Evolutionary conservation across 2,888 invertebrate species (phyloP), one percentile per base, ranked within the genome.

Genomic region (Zele albiditarsus): DNA sequence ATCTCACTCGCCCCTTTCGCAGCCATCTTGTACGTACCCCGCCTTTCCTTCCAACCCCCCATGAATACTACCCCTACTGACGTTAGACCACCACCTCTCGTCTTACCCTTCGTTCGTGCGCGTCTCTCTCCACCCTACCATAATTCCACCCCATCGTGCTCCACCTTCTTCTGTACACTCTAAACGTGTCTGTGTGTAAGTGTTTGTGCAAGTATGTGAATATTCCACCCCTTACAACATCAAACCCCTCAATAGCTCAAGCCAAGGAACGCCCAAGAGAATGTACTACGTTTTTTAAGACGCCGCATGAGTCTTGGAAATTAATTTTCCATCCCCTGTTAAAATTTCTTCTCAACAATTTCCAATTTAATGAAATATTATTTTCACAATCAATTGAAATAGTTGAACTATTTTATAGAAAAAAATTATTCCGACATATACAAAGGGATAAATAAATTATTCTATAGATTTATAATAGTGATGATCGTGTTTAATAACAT

Each of bases 11-110:
- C 75, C 74, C 76, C 74, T 69, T 70, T 77, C 85, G 87, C 87
- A 85, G 87, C 87, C 87, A 88, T 88, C 87, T 87, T 88, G 87
- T 82, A 60, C 6, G 20, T 83, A 84, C 84, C 86, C 86, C 86
- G 83, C 84, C 84, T 82, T 81, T 82, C 83, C 84, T 84, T 84
- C 82, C 81, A 79, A 77, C 80, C 83, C 12, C 84, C 80, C 82
- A 80, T 80, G 75, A 53, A 73, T 77, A 74, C 82, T 77, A 79
- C 82, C 83, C 84, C 81, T 80, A 77, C 81, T 60, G 83, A 86
- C 82, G 83, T 85, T 85, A 85, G 86, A 86, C 83, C 84, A 74
- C 75, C 76, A 77, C 76, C 81, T 78, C 84, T 81, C 83, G 80
- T 86, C 86, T 86, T 85, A 84, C 85, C 84, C 85, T 82, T 82